A percentile compares a stretch with the other conserved stretches of the same genome.
Conservation (phyloP, 2,888 invertebrate genomes). For the Limnephilus rhombicus region DNA sequence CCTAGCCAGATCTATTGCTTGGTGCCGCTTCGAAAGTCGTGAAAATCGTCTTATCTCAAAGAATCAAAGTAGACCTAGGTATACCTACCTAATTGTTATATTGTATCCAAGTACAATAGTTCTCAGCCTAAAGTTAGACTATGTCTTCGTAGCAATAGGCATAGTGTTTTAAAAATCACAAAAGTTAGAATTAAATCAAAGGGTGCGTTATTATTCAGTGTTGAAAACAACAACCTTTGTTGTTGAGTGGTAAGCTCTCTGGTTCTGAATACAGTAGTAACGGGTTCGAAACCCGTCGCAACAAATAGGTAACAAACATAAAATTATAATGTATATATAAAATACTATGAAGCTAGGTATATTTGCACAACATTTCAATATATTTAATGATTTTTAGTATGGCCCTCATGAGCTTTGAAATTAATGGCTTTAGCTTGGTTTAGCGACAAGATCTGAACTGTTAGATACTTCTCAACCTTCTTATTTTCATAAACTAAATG, state of each 20-base stretch:
- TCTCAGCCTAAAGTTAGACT: background rate
- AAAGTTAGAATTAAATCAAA: background rate
- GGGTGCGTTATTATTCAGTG: background rate
- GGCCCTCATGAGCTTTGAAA: background rate
- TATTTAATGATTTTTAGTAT: background rate
- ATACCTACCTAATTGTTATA: background rate
- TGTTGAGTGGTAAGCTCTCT: background rate
- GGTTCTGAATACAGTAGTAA: background rate
- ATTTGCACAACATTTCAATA: no score
- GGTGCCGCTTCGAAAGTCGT: conserved; percentile 1
- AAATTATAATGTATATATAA: no score
- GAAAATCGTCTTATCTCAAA: background rate
- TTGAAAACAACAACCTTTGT: background rate
- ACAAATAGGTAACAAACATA: no score
- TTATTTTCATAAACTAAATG: no score
- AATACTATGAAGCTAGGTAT: no score
- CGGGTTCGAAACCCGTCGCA: no score
- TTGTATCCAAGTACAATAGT: background rate
- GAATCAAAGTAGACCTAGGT: background rate
- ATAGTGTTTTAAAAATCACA: background rate
- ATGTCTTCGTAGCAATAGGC: background rate
- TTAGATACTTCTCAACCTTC: background rate
- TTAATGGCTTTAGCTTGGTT: background rate
- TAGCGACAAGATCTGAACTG: background rate
- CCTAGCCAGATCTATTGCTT: background rate